Evolutionary conservation across 2,797 vertebrate species (phyloP).

Genomic region (Labeo calbasu): DNA sequence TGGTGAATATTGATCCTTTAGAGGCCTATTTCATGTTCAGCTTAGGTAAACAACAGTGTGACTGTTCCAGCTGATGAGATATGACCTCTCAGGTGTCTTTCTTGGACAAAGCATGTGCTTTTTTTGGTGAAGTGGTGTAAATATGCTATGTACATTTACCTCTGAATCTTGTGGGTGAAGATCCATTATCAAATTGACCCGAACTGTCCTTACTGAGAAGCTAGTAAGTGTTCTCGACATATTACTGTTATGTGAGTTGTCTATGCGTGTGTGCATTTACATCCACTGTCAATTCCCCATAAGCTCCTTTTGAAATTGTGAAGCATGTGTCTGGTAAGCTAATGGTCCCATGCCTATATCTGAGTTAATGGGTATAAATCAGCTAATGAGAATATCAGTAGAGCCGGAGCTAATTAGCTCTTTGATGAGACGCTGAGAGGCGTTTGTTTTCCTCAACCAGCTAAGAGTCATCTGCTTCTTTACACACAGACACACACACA

Average conservation of each 20-base stretch:
- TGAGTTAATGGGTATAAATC: slow-evolving; percentile 45
- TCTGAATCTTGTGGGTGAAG: neutral
- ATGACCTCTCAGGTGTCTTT: neutral
- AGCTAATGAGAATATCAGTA: slow-evolving; percentile 51
- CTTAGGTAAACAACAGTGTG: neutral
- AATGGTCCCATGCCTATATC: slow-evolving; percentile 30
- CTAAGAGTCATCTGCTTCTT: slow-evolving; percentile 25
- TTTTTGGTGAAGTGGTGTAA: neutral
- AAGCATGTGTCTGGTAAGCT: slow-evolving; percentile 42
- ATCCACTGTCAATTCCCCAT: slow-evolving; percentile 30
- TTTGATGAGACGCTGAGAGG: slow-evolving; percentile 43
- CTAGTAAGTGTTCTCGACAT: neutral
- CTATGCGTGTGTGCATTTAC: slow-evolving; percentile 12
- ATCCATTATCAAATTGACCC: neutral
- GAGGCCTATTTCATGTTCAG: neutral
- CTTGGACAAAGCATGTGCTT: neutral
- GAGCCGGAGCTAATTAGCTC: slow-evolving; percentile 49
- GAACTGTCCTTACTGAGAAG: neutral
- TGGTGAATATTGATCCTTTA: neutral
- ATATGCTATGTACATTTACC: neutral
- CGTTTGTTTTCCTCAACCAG: slow-evolving; percentile 36
- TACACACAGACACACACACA: neutral
- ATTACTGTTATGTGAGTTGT: neutral
- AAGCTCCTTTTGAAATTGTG: slow-evolving; percentile 23
- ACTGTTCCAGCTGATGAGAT: neutral